A percentile compares a stretch with the other conserved stretches of the same genome.
Evolutionary conservation across 1,140 invertebrate genomes (phyloP).

Genomic region (Phymastichus coffea): DNA sequence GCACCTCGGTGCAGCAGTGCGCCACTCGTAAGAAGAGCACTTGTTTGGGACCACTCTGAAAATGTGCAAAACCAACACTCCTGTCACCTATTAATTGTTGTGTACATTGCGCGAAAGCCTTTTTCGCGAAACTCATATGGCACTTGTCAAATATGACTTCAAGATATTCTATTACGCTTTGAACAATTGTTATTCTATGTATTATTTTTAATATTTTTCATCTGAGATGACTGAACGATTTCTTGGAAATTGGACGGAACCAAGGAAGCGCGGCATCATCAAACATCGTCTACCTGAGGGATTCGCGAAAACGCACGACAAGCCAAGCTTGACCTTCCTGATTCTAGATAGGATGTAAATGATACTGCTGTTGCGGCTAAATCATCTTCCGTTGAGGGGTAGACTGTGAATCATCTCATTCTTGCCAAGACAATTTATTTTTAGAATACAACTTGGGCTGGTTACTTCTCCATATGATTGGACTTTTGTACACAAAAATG

Average conservation of each 20-base stretch:
- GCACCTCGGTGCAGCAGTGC: too few species aligned
- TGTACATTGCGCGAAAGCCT: too few species aligned
- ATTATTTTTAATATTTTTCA: too few species aligned
- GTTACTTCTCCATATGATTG: too few species aligned
- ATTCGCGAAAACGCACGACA: constrained; percentile 22
- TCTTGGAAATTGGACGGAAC: constrained; percentile 38
- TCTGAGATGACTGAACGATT: too few species aligned
- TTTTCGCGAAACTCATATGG: too few species aligned
- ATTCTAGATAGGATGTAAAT: constrained; percentile 26
- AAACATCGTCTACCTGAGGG: constrained; percentile 35
- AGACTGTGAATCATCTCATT: not conserved
- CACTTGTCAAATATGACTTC: too few species aligned
- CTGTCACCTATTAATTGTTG: not conserved
- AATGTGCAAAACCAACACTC: not conserved
- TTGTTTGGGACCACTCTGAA: not conserved
- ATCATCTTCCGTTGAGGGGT: constrained; percentile 13
- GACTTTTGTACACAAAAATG: too few species aligned
- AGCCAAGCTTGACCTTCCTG: constrained; percentile 21
- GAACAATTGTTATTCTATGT: too few species aligned
- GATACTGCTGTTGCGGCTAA: constrained; percentile 8
- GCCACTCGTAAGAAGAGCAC: constrained; percentile 9
- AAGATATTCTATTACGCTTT: too few species aligned
- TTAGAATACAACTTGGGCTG: too few species aligned
- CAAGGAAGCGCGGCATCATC: constrained; percentile 29
- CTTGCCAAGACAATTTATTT: too few species aligned